phyloP scores from a whole-genome alignment of 2,797 vertebrate species.

The Catamblyrhynchus diadema region DNA sequence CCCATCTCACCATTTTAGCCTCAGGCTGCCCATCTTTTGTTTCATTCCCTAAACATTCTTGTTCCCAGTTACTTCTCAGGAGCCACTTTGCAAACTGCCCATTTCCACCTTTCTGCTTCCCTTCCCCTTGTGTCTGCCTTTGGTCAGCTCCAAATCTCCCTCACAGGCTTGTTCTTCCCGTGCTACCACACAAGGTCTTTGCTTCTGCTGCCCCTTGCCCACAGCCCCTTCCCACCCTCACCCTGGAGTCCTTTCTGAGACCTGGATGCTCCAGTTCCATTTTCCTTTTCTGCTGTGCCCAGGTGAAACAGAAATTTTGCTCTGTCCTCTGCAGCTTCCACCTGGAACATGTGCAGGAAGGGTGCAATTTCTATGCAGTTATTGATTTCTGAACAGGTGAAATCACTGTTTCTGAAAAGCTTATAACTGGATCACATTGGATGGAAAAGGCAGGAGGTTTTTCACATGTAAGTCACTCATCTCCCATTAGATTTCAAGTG shows the following conservation, averaged over 20 bases:
- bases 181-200: background rate
- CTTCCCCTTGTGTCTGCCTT: background rate
- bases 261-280: background rate
- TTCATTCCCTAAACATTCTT: background rate
- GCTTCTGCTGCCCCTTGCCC: background rate
- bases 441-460: background rate
- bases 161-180: background rate
- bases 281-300: background rate
- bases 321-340: background rate
- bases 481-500: background rate
- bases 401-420: background rate
- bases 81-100: background rate
- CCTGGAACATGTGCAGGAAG: background rate
- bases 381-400: background rate
- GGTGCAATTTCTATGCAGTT: background rate
- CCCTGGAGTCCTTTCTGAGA: background rate
- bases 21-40: background rate
- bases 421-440: background rate
- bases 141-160: background rate
- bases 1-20: background rate
- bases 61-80: background rate
- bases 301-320: background rate
- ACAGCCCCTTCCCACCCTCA: fast-evolving
- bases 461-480: background rate
- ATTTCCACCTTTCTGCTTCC: background rate